These are phyloP conservation scores for Onchidella celtica DNA, from an alignment of 2,888 invertebrate genomes.

Conservation along the genomic window DNA sequence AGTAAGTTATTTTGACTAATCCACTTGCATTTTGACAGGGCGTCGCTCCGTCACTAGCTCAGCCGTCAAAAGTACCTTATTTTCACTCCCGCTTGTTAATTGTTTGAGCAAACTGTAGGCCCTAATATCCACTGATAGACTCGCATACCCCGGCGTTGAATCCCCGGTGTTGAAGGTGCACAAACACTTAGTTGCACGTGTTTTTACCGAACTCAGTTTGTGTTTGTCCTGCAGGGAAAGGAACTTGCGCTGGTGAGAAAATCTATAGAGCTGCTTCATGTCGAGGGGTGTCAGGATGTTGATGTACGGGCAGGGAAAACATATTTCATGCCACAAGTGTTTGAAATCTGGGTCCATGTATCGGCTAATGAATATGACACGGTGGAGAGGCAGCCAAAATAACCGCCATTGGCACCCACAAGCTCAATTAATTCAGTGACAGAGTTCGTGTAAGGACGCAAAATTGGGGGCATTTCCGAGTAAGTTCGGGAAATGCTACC, in stretches of 20 bases:
- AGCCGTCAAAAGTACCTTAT: constrained; percentile 1
- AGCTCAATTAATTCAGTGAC: constrained; percentile 48
- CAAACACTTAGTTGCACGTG: constrained; percentile 50
- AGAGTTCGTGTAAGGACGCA: constrained; percentile 30
- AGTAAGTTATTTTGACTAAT: constrained; percentile 42
- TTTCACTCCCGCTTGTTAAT: constrained; percentile 38
- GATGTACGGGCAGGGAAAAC: constrained; percentile 47
- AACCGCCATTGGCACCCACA: constrained; percentile 41
- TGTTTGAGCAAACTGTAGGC: constrained; percentile 27
- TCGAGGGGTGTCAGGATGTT: constrained; percentile 48
- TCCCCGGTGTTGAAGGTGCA: constrained; percentile 8
- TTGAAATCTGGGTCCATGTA: constrained; percentile 47
- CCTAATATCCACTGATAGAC: constrained; percentile 26
- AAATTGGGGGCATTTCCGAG: background rate
- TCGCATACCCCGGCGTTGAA: constrained; percentile 35
- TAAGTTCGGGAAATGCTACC: background rate
- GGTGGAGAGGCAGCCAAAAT: constrained; percentile 39
- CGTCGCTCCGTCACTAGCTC: constrained; percentile 3
- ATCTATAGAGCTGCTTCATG: constrained; percentile 38
- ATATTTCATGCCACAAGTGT: constrained; percentile 45
- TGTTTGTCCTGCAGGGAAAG: constrained; percentile 37
- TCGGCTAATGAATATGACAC: constrained; percentile 44
- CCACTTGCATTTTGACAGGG: constrained; percentile 14
- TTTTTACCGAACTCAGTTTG: constrained; percentile 46
- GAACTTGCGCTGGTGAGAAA: constrained; percentile 46